These are phyloP conservation scores for Bemisia tabaci DNA, from an alignment of 1,140 invertebrate species.

Conservation along the genomic window DNA sequence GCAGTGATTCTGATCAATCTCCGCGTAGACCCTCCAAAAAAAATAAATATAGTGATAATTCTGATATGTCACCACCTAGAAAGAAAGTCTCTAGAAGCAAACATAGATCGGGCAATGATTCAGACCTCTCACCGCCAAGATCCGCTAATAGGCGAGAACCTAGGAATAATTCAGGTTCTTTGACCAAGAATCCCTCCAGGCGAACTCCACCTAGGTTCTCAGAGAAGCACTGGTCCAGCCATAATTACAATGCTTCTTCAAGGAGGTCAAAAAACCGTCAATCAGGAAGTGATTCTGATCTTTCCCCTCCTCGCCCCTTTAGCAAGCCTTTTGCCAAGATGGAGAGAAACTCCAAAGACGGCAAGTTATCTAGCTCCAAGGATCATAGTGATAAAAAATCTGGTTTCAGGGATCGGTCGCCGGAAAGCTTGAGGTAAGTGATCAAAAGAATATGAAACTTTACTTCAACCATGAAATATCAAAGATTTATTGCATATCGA, in stretches of 20 bases:
- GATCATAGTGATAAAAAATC: background rate
- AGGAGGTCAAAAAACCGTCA: slow-evolving; percentile 17
- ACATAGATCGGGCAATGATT: slow-evolving; percentile 17
- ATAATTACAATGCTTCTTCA: slow-evolving; percentile 27
- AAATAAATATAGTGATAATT: slow-evolving; percentile 18
- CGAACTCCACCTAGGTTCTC: slow-evolving; percentile 25
- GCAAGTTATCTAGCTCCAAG: background rate
- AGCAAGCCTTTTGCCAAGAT: background rate
- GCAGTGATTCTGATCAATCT: slow-evolving; percentile 26
- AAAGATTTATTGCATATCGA: no score
- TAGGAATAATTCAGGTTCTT: slow-evolving; percentile 21
- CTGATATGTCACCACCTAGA: slow-evolving; percentile 29
- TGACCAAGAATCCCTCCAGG: slow-evolving; percentile 20
- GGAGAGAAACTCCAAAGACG: background rate
- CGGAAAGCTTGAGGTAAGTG: background rate
- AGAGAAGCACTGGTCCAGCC: slow-evolving; percentile 13
- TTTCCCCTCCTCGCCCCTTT: slow-evolving; percentile 21
- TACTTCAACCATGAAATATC: no score
- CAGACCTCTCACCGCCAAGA: slow-evolving; percentile 26
- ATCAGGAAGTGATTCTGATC: slow-evolving; percentile 23
- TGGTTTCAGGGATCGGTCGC: background rate
- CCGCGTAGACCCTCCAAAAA: slow-evolving; percentile 23
- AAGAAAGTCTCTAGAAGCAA: slow-evolving; percentile 18
- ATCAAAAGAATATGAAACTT: no score
- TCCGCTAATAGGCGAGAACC: slow-evolving; percentile 15